Evolutionary conservation across 2,888 invertebrate genomes (phyloP).

Genomic region (Sinopyrophorus schimmeli): DNA sequence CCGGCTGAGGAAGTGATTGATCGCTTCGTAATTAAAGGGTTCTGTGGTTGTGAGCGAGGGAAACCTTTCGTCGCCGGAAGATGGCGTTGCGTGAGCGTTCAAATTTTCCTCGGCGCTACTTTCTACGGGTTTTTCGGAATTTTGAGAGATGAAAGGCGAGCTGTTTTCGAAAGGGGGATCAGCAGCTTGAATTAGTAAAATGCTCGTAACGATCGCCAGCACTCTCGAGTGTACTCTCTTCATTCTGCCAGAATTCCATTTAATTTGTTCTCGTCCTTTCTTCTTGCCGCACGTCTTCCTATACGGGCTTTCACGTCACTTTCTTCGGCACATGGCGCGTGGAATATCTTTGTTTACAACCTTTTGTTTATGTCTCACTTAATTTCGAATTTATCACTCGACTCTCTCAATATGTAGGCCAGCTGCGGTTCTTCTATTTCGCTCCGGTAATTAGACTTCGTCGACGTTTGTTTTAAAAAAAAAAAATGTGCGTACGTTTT

Average conservation of each 20-base stretch:
- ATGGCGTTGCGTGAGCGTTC: no score
- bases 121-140: constrained; percentile 3
- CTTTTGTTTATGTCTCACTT: constrained; percentile 11
- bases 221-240: constrained; percentile 53
- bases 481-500: no score
- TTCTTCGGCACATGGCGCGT: constrained; percentile 15
- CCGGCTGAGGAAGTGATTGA: constrained; percentile 43
- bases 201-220: constrained; percentile 51
- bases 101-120: not conserved
- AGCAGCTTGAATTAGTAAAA: constrained; percentile 54
- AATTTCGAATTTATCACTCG: constrained; percentile 18
- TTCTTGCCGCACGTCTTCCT: constrained; percentile 13
- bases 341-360: constrained; percentile 15
- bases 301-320: constrained; percentile 25
- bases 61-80: not conserved
- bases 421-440: constrained; percentile 13
- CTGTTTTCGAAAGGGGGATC: constrained; percentile 50
- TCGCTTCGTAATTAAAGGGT: constrained; percentile 36
- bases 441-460: no score
- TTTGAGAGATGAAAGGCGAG: constrained; percentile 2
- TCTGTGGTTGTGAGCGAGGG: constrained; percentile 18
- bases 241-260: constrained; percentile 49
- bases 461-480: no score
- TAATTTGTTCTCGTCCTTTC: constrained; percentile 30
- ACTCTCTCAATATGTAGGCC: constrained; percentile 17